Evolutionary conservation across 2,888 invertebrate species (phyloP), one percentile per base, ranked within the genome.

Genomic region (Gonocerus acuteangulatus): DNA sequence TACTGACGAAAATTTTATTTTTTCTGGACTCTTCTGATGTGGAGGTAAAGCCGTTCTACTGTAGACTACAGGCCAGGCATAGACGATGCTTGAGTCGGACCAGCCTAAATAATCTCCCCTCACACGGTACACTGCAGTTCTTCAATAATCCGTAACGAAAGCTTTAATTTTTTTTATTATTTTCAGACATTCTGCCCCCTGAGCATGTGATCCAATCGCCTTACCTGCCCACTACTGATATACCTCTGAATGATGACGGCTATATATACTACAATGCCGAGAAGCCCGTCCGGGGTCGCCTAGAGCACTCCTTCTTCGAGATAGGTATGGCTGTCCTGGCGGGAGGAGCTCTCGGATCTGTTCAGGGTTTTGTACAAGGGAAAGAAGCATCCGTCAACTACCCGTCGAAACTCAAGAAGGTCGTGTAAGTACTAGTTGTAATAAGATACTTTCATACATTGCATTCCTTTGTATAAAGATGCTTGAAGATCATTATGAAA

Each of bases 241-340:
- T 36, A 2, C 7, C 32, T 51, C 13, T 34, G 1, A 36, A 2
- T 19, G 39, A 44, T 18, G 54, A 54, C 22, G 54, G 23, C 1
- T 54, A 44, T 13, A 54, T 54, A 39, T 54, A 54, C 39, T 54
- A 36, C 44, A 44, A 54, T 2, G 2, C 22, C 22, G 42, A 54
- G 21, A 54, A 54, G 23, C 54, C 54, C 4, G 54, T 54, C 39
- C 34, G 54, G 27, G 54, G 54, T 1, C 19, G 44, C n/a, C 23
- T 54, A 7, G 54, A 54, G 21, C 54, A 54, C 36, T 44, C 42
- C 13, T 54, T 54, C 22, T 54, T 54, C 21, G 54, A 54, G 44
- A 54, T 36, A 22, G 54, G 54, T 4, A 18, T 54, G 2, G 54
- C 54, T 16, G 39, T 54, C 16, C 44, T 54, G 3, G 16, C 15